Evolutionary conservation across 2,113 vertebrate species (phyloP), one percentile per base, ranked within the genome.

Genomic region (Thunnus thynnus): DNA sequence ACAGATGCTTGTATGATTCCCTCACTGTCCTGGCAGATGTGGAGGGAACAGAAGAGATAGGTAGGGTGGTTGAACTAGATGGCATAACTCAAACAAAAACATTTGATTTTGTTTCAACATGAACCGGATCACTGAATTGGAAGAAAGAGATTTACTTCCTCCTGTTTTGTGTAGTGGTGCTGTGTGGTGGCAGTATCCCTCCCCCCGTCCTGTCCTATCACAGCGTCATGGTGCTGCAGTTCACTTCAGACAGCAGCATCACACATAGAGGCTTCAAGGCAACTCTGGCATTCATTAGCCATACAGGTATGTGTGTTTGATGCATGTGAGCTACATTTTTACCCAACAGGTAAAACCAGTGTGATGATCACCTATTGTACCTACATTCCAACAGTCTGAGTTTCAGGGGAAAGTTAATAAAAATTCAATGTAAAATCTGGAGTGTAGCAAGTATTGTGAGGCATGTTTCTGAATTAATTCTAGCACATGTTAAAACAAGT

Each of bases 181-280:
- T 96, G 9, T 97, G 96, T 51, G 97, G 96, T 3, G 80, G 86
- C 78, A 66, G 12, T 0, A 1, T 92, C 0, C 96, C 96, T 27
- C 88, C 90, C 1, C 92, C 95, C 2, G 91, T 96, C 70, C 75
- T 96, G 69, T 97, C 96, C 90, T 91, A 89, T 68, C 90, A 91
- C 51, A 89, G 78, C 16, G 1, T 94, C 48, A 96, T 97, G 96
- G 65, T 96, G 48, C 85, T 97, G 52, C 91, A 75, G 22, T 97
- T 98, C 88, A 87, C 56, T 9, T 94, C 95, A 0, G 95, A 97
- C 88, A 88, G 91, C 91, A 95, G 89, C 1, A 50, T 91, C 55
- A 86, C 94, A 2, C 94, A 88, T 36, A 47, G 82, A 12, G 96
- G 97, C 72, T 97, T 97, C 92, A 92, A 83, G 17, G 95, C 95